Percentiles rank a stretch among this genome's conserved stretches.
phyloP scores from a whole-genome alignment of 2,113 vertebrate genomes.

The Eolophus roseicapilla region DNA sequence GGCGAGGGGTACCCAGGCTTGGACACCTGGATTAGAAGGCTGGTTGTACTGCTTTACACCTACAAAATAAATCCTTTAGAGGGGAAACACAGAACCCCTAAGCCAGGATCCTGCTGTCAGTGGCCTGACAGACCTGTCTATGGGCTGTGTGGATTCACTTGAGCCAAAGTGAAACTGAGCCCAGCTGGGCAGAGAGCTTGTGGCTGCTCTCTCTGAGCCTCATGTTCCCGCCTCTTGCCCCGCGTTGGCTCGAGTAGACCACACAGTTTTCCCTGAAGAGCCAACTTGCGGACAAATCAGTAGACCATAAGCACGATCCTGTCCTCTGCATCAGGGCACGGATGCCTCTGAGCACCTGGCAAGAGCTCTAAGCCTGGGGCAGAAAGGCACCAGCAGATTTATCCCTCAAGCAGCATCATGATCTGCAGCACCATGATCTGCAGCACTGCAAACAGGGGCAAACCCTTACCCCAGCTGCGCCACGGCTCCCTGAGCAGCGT shows the following conservation, averaged over 20 bases:
- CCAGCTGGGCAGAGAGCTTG: neutral
- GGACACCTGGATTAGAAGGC: neutral
- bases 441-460: neutral
- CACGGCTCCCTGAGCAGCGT: fast-evolving
- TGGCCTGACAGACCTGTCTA: neutral
- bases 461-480: neutral
- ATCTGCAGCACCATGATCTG: neutral
- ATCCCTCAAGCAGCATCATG: neutral
- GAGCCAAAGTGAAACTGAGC: neutral
- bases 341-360: neutral
- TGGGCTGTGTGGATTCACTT: neutral
- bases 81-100: neutral
- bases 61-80: neutral
- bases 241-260: fast-evolving
- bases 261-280: neutral
- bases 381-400: neutral
- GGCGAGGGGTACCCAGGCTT: too few species aligned
- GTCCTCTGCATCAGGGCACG: fast-evolving
- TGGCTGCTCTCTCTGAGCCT: neutral
- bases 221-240: neutral
- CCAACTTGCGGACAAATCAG: neutral
- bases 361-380: neutral
- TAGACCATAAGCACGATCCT: fast-evolving
- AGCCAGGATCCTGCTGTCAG: neutral
- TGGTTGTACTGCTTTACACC: neutral